phyloP scores from a whole-genome alignment of 2,888 invertebrate species.

The Sarcophaga rosellei region DNA sequence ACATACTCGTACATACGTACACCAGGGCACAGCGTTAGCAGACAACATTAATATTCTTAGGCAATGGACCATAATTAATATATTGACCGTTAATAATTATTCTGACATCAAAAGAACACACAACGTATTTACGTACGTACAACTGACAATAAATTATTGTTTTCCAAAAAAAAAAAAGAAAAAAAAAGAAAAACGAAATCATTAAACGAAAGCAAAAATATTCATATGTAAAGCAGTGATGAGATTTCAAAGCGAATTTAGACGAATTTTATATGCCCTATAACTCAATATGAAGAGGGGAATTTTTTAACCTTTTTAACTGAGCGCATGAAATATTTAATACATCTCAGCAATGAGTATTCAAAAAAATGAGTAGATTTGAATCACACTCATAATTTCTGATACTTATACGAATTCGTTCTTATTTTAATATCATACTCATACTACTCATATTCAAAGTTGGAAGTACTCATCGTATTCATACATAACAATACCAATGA shows the following conservation, averaged over 20 bases:
- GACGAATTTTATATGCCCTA: background rate
- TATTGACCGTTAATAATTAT: slow-evolving; percentile 63
- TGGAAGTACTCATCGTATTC: too few species aligned
- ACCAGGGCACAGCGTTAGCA: background rate
- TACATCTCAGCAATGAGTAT: too few species aligned
- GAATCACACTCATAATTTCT: too few species aligned
- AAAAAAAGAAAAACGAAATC: too few species aligned
- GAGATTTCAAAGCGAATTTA: background rate
- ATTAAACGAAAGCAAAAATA: slow-evolving; percentile 19
- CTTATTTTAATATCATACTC: too few species aligned
- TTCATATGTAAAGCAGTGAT: background rate
- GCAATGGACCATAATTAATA: slow-evolving; percentile 57
- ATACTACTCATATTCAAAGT: too few species aligned
- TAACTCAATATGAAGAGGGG: background rate
- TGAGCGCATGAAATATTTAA: too few species aligned
- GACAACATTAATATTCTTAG: slow-evolving; percentile 37
- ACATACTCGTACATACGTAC: background rate
- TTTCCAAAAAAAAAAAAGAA: slow-evolving; percentile 18
- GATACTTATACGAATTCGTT: too few species aligned
- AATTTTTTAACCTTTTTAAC: too few species aligned
- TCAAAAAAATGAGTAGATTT: too few species aligned
- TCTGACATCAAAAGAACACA: slow-evolving; percentile 60
- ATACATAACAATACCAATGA: too few species aligned
- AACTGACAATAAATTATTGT: slow-evolving; percentile 19
- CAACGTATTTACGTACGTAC: background rate